phyloP scores from a whole-genome alignment of 2,888 invertebrate genomes.

The Tholera decimalis region DNA sequence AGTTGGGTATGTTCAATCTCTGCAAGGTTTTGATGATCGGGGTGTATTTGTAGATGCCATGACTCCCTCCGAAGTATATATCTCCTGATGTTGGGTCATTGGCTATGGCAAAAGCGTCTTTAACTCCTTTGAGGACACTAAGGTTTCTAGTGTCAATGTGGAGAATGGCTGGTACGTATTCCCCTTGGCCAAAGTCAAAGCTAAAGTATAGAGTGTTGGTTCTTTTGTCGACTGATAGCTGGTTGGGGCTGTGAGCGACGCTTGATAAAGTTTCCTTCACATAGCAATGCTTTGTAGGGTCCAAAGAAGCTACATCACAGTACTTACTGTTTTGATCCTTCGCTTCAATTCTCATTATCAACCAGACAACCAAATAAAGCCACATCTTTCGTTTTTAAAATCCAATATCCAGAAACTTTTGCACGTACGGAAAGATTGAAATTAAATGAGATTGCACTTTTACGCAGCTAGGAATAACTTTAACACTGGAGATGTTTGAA shows the following conservation, averaged over 20 bases:
- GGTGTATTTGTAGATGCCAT: conserved; percentile 83
- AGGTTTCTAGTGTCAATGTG: conserved; percentile 77
- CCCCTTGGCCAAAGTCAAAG: conserved; percentile 83
- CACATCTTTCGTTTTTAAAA: conserved; percentile 39
- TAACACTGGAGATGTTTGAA: conserved; percentile 21
- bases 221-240: conserved; percentile 78
- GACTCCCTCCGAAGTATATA: conserved; percentile 84
- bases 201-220: conserved; percentile 83
- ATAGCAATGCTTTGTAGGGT: conserved; percentile 76
- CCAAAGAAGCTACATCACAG: conserved; percentile 73
- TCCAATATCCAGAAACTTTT: conserved; percentile 1
- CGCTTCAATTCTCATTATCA: conserved; percentile 54
- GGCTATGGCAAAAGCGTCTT: conserved; percentile 84
- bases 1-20: conserved; percentile 73
- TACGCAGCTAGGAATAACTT: conserved; percentile 13
- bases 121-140: conserved; percentile 81
- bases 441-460: conserved; percentile 41
- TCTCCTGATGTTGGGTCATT: conserved; percentile 70
- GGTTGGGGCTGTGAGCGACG: conserved; percentile 82
- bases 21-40: conserved; percentile 69
- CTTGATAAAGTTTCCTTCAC: conserved; percentile 77
- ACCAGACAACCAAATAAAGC: conserved; percentile 31
- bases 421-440: conserved; percentile 9
- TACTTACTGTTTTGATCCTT: conserved; percentile 62
- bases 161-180: conserved; percentile 79